Evolutionary conservation across 2,888 invertebrate genomes (phyloP).

Genomic region (Plemyria rubiginata): DNA sequence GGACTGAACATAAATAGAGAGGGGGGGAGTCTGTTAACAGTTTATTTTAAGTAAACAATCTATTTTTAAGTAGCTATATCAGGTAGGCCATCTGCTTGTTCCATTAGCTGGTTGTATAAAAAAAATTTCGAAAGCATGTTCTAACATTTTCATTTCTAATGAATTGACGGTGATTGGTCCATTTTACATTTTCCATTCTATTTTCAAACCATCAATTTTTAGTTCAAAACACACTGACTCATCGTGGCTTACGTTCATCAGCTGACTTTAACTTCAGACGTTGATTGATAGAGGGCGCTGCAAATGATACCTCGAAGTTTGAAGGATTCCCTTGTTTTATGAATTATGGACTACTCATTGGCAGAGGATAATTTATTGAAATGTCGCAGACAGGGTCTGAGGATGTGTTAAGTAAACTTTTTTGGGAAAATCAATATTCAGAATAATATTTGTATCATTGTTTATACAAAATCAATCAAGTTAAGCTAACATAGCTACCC

Average conservation of each 20-base stretch:
- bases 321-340: constrained; percentile 71
- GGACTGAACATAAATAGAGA: too few species aligned
- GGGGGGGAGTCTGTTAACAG: too few species aligned
- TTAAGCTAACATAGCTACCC: too few species aligned
- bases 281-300: constrained; percentile 56
- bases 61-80: too few species aligned
- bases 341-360: constrained; percentile 73
- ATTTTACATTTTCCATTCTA: constrained; percentile 1
- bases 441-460: too few species aligned
- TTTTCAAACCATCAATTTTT: constrained; percentile 9
- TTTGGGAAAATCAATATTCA: background rate
- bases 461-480: too few species aligned
- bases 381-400: constrained; percentile 59
- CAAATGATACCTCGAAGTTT: constrained; percentile 48
- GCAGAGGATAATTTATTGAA: constrained; percentile 56
- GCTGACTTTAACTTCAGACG: constrained; percentile 47
- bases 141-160: background rate
- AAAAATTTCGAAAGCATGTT: too few species aligned
- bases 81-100: too few species aligned
- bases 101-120: too few species aligned
- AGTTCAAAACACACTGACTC: constrained; percentile 29
- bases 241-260: constrained; percentile 45
- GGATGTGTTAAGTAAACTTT: background rate
- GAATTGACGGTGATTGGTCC: background rate
- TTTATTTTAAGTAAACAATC: too few species aligned